Conservation (phyloP, 2,797 vertebrate species). For the Spondyliosoma cantharus region DNA sequence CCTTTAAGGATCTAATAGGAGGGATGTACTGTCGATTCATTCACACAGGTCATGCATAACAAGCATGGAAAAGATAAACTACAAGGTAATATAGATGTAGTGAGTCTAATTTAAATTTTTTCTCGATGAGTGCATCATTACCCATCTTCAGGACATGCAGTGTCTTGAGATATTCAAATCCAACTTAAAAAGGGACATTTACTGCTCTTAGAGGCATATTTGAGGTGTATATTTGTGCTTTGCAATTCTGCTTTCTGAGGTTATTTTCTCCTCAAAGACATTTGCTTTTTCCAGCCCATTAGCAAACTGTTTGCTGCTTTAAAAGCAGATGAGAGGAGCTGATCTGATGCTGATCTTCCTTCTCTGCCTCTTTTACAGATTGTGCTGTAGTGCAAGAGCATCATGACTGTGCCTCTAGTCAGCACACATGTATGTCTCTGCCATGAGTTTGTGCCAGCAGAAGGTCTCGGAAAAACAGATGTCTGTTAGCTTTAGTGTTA, state of each 20-base stretch:
- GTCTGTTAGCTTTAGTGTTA: neutral
- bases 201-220: conserved; percentile 20
- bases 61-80: neutral
- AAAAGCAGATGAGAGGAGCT: conserved; percentile 24
- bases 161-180: conserved; percentile 28
- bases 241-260: conserved; percentile 1
- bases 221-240: conserved; percentile 25
- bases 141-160: neutral
- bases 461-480: neutral
- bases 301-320: conserved; percentile 35
- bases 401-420: neutral
- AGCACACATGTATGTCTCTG: neutral
- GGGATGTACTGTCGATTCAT: neutral
- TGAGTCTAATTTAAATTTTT: neutral
- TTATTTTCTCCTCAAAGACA: conserved; percentile 24
- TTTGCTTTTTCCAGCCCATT: conserved; percentile 32
- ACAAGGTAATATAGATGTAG: neutral
- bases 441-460: neutral
- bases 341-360: conserved; percentile 39
- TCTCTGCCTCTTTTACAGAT: conserved; percentile 11
- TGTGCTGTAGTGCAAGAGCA: neutral
- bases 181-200: conserved; percentile 15
- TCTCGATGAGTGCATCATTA: neutral
- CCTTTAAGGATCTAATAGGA: neutral
- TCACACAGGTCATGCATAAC: neutral